Conservation (phyloP, 2,888 invertebrate genomes). For the Seira musarum region DNA sequence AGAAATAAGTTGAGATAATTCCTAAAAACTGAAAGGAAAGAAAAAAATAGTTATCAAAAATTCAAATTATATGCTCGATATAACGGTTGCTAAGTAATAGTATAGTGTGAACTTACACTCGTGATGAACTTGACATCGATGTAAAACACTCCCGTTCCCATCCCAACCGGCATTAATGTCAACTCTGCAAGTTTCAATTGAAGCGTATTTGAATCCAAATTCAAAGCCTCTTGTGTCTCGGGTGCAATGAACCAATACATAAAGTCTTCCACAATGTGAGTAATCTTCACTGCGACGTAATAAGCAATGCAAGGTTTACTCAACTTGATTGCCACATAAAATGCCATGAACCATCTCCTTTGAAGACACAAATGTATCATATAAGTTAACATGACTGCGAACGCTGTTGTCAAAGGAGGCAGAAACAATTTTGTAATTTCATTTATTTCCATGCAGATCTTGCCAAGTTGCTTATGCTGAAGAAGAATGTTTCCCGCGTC, state of each 20-base stretch:
- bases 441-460: constrained; percentile 17
- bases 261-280: constrained; percentile 9
- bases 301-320: constrained; percentile 18
- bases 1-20: constrained; percentile 31
- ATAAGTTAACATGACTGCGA: constrained; percentile 6
- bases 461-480: constrained; percentile 24
- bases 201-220: not conserved
- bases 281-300: constrained; percentile 13
- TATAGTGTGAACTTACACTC: constrained; percentile 13
- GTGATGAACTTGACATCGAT: constrained; percentile 20
- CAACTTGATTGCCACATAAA: constrained; percentile 18
- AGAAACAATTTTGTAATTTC: constrained; percentile 25
- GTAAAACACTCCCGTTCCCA: constrained; percentile 10
- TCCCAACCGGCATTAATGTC: constrained; percentile 11
- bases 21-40: constrained; percentile 16
- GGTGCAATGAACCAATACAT: constrained; percentile 12
- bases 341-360: constrained; percentile 26
- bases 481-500: no score
- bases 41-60: not conserved
- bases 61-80: not conserved
- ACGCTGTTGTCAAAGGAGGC: constrained; percentile 14
- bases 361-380: constrained; percentile 25
- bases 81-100: not conserved
- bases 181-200: constrained; percentile 17
- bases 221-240: constrained; percentile 10